Evolutionary conservation across 2,113 vertebrate species (phyloP), one percentile per base, ranked within the genome.

Genomic region (Illadopsis cleaveri): DNA sequence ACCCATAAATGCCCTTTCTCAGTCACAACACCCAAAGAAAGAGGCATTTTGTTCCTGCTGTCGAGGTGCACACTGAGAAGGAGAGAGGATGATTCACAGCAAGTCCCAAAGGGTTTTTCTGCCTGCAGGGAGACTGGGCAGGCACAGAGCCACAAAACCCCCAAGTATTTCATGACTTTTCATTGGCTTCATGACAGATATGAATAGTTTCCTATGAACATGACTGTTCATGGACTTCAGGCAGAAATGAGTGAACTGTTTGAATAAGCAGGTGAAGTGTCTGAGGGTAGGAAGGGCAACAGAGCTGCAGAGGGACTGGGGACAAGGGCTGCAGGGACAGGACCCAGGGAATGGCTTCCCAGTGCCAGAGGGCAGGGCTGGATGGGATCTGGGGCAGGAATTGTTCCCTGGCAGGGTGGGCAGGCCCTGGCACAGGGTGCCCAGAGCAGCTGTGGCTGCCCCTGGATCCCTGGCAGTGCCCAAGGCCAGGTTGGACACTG

Each of bases 201-300:
- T 11, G 6, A 2, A 1, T 3, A 9, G 35, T 30, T 77, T 53
- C 4, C 0, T 17, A 8, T 2, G 9, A 53, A 23, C 5, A 1
- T 15, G 31, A 8, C 4, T 64, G 20, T 11, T 45, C 24, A 9
- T 1, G 42, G 56, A 5, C 27, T 38, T 28, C 27, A 25, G 48
- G 66, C 17, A 70, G 77, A 44, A 51, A 47, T 53, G 44, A 31
- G 19, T 17, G 47, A 48, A 2, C 6, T 15, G 5, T 15, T 50
- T 22, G 50, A 14, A 27, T 7, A 13, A 48, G 19, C 0, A 14
- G 31, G 14, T 40, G 2, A 12, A 3, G 19, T 10, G 14, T 23
- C 38, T 51, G 54, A 19, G 40, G 6, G 5, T 5, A 18, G 73
- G 27, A 58, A 10, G 3, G 44, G 11, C 31, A 30, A 3, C 27